Evolutionary conservation across 2,888 invertebrate genomes (phyloP), one percentile per base, ranked within the genome.

Genomic region (Sesia apiformis): DNA sequence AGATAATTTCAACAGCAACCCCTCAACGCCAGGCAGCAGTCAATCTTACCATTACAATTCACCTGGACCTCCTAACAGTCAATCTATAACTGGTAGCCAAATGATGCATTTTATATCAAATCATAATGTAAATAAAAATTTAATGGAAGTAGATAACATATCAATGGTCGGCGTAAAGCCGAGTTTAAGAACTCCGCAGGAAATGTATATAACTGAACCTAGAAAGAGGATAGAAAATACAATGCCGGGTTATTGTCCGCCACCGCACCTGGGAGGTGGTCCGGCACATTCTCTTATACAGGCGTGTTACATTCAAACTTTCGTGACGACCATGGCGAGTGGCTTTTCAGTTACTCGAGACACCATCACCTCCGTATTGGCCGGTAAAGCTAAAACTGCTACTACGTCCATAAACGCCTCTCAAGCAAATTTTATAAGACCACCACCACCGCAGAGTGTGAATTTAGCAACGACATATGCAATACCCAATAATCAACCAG

Each of bases 331-430:
- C 1, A 88, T 90, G 79, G 94, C 94, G 0, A 94, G 94, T 69
- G 93, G 94, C 5, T 93, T 94, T 71, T 95, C 95, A 0, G 93
- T 93, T 3, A 94, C 94, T 42, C 92, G 95, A 62, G 95, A 95
- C 71, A 95, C 96, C 0, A 94, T 96, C 38, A 96, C 96, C 0
- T 95, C 94, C 0, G 95, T 95, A 3, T 76, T 94, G 58, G 95
- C 95, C 3, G 95, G 95, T 3, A 91, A 93, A 73, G 92, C 95
- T 0, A 93, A 93, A 64, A 95, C 95, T 0, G 93, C 93, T 0
- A 94, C 95, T 0, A 94, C 95, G 0, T 93, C 95, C 0, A 92
- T 94, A 39, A 94, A 93, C 63, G 92, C 92, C 40, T 91, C 93
- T 4, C 86, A 84, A 59, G 91, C 67, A 55, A 91, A 73, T 68